Evolutionary conservation across 2,113 vertebrate genomes (phyloP), one percentile per base, ranked within the genome.

Genomic region (Psittacula cyanocephala): DNA sequence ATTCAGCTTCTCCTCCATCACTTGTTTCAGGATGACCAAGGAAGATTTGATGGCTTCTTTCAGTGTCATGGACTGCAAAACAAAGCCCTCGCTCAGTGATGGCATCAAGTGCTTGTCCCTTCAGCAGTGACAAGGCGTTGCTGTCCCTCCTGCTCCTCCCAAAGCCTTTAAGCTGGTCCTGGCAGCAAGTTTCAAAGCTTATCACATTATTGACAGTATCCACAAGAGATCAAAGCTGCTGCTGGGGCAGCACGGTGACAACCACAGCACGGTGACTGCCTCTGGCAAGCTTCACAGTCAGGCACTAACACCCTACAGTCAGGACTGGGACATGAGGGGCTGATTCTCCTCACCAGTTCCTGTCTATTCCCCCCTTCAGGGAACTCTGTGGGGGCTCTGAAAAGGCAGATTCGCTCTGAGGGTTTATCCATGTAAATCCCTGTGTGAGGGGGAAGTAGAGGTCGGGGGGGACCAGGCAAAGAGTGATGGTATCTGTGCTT

Each of bases 1-100:
- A n/a, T 99, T 99, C 88, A 99, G 98, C 70, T 99, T 99, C 97
- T 99, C 99, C 96, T 99, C 99, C 99, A 99, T 99, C 75, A 99
- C 99, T 98, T 99, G 99, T 84, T 99, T 99, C 88, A 99, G 98
- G 95, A 99, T 99, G 94, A 99, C 99, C 55, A 99, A 98, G 53
- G 99, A 99, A 22, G 99, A 99, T 94, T 99, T 99, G 97, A 99
- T 99, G 87, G 99, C 99, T 75, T 99, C 99, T 97, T 99, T 99
- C 98, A 99, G 98, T n/a, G 99, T 99, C 99, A 99, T 99, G 25
- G 99, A 99, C 99, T 99, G 97, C 1, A 79, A 97, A 63, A 89
- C 52, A 94, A 80, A 62, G 57, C 20, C 9, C 57, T 35, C 13
- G 4, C 33, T 59, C 33, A 35, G 33, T 15, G 55, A 59, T 14